Base-by-base conservation (phyloP, 2,113 vertebrate genomes). In the Callionymus lyra region DNA sequence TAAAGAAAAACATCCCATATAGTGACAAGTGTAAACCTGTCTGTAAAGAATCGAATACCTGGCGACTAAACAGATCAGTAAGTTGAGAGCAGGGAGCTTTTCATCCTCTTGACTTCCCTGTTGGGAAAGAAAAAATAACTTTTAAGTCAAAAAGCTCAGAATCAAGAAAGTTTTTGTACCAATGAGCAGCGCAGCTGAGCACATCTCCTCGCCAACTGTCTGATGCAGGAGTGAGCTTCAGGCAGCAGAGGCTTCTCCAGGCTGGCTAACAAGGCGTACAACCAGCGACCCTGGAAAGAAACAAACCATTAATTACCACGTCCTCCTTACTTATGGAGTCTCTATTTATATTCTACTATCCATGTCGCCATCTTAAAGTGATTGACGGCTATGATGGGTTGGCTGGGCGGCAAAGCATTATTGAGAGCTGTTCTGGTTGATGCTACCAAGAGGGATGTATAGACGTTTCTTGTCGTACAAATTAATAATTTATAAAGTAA, bases 51-150 rank as follows among this genome's bases (percentile, higher is more conserved):
- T 40, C 11, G 18, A 32, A 2, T 88, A 98, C 95, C 95, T 92
- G 73, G 92, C 91, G 84, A 97, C 94, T 64, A 98, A 86, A 78
- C 95, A 98, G 72, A 98, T 96, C 44, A 97, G 82, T 62, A 98
- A 78, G 72, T 94, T 98, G 58, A 98, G 85, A 48, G 92, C 90
- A 46, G 92, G 90, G 50, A 96, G 80, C 14, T 83, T 81, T 45
- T 93, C 88, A 40, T 96, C 91, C 32, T 93, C 90, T 76, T 81
- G 87, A 70, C 60, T 90, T 43, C 88, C 86, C 93, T 98, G 72
- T 19, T n/a, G n/a, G n/a, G n/a, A n/a, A n/a, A n/a, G 16, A 6
- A 33, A 18, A 11, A 53, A 12, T 19, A 19, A 49, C 1, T 13
- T 10, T 16, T 5, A 39, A 33, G 16, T 15, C 34, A 13, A 35